Percentiles rank a stretch among this genome's conserved stretches.
These are phyloP conservation scores for Drepana falcataria DNA, from an alignment of 2,888 invertebrate genomes.

Conservation along the genomic window DNA sequence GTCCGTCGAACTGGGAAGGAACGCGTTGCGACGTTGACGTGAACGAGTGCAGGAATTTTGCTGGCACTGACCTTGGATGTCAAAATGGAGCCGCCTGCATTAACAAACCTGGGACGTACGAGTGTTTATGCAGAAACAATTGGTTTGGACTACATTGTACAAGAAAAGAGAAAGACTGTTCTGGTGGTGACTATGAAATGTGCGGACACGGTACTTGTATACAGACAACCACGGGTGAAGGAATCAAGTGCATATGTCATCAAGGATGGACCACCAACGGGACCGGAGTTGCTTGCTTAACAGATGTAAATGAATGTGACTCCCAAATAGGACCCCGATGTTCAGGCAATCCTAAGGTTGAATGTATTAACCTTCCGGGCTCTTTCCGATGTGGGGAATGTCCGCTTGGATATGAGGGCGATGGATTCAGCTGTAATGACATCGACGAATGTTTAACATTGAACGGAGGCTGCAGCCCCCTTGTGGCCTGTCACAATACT, in stretches of 20 bases:
- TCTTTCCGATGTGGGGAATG: slow-evolving; percentile 94
- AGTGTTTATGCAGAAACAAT: slow-evolving; percentile 87
- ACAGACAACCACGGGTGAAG: slow-evolving; percentile 77
- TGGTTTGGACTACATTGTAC: slow-evolving; percentile 93
- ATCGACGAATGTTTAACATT: slow-evolving; percentile 91
- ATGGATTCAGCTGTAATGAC: slow-evolving; percentile 91
- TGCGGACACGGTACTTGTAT: slow-evolving; percentile 95
- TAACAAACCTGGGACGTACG: slow-evolving; percentile 90
- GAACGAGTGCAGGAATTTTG: slow-evolving; percentile 89
- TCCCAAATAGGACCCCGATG: slow-evolving; percentile 82
- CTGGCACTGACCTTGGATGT: slow-evolving; percentile 93
- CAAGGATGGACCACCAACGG: slow-evolving; percentile 92
- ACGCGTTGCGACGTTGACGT: slow-evolving; percentile 86
- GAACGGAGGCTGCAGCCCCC: slow-evolving; percentile 94
- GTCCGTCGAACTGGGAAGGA: slow-evolving; percentile 86
- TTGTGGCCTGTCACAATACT: slow-evolving; percentile 92
- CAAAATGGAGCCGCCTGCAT: slow-evolving; percentile 94
- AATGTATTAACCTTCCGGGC: slow-evolving; percentile 94
- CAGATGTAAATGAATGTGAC: slow-evolving; percentile 94
- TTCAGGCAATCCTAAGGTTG: slow-evolving; percentile 87
- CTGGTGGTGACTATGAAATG: slow-evolving; percentile 83
- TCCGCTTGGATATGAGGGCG: slow-evolving; percentile 90
- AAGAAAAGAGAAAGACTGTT: slow-evolving; percentile 85
- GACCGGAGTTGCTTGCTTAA: slow-evolving; percentile 83
- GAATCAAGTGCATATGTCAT: slow-evolving; percentile 89